Base-by-base conservation (phyloP, 2,888 invertebrate species). In the Euspilapteryx auroguttella region DNA sequence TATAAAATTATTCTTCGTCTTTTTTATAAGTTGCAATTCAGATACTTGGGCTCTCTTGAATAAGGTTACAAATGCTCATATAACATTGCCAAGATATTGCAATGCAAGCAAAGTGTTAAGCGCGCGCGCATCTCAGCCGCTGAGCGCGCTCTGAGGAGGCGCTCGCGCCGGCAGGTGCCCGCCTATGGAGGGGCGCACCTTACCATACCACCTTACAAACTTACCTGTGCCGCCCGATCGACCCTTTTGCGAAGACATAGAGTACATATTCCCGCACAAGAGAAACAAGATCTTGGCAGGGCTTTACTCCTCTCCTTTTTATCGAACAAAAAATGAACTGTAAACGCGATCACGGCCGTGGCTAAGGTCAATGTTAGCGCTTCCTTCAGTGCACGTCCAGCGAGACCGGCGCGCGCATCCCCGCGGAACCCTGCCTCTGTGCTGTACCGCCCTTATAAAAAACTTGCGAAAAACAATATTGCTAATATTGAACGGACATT, bases 311-410 rank as follows among this genome's bases (percentile, higher is more conserved):
- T 75, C 75, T 75, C 75, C 75, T 75, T 75, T 75, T 75, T 75
- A 75, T 73, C 68, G 73, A 71, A 69, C 73, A 75, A 75, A 75
- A 75, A 75, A 73, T 75, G 73, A 75, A 75, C 75, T 75, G 75
- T 75, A 75, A 75, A 75, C 69, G 73, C 75, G 75, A 75, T 73
- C 75, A 73, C 75, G 75, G 73, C 75, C 73, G 69, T 61, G 49
- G 58, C 66, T 73, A 75, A 75, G 75, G 75, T 75, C 75, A 75
- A 75, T 75, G 73, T 73, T 75, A 73, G 71, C 63, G 71, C 73
- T 75, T 75, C 75, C 75, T 75, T 75, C 75, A 75, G 75, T 75
- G 63, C 58, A 57, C 69, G 69, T 59, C 68, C 57, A 63, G 75
- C 57, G 64, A 63, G 66, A 62, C 64, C 47, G 68, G 68, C 66